A percentile compares a stretch with the other conserved stretches of the same genome.
These are phyloP conservation scores for Hydropsyche betteni DNA, from an alignment of 2,888 invertebrate species.

Conservation along the genomic window DNA sequence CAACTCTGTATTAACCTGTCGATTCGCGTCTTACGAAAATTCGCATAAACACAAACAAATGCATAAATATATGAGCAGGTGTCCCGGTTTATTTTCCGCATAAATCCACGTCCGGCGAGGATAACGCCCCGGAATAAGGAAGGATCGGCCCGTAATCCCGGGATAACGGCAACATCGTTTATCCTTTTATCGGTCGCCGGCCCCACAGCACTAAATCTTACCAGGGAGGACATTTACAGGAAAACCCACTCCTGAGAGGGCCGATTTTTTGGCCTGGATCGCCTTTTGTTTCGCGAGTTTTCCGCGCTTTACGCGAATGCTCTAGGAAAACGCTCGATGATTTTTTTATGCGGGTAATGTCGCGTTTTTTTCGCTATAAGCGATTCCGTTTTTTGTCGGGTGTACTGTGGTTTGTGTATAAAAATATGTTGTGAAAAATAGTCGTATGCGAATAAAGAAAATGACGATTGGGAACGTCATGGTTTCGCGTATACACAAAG, in stretches of 20 bases:
- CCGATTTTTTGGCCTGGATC: background rate
- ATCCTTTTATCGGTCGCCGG: slow-evolving; percentile 22
- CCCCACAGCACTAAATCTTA: slow-evolving; percentile 16
- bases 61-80: background rate
- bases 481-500: too few species aligned
- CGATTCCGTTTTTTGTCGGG: too few species aligned
- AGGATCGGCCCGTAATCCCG: background rate
- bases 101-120: slow-evolving; percentile 22
- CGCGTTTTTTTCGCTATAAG: too few species aligned
- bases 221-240: slow-evolving; percentile 25
- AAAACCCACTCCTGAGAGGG: slow-evolving; percentile 18
- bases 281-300: too few species aligned
- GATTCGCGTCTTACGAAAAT: background rate
- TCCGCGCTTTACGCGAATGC: too few species aligned
- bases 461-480: too few species aligned
- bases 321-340: too few species aligned
- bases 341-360: too few species aligned
- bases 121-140: slow-evolving; percentile 20
- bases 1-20: too few species aligned
- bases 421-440: too few species aligned
- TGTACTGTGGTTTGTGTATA: too few species aligned
- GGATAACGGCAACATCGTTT: slow-evolving; percentile 22
- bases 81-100: slow-evolving; percentile 1
- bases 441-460: too few species aligned
- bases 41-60: background rate